These are phyloP conservation scores for Caloenas nicobarica DNA, from an alignment of 2,113 vertebrate genomes.

Conservation along the genomic window DNA sequence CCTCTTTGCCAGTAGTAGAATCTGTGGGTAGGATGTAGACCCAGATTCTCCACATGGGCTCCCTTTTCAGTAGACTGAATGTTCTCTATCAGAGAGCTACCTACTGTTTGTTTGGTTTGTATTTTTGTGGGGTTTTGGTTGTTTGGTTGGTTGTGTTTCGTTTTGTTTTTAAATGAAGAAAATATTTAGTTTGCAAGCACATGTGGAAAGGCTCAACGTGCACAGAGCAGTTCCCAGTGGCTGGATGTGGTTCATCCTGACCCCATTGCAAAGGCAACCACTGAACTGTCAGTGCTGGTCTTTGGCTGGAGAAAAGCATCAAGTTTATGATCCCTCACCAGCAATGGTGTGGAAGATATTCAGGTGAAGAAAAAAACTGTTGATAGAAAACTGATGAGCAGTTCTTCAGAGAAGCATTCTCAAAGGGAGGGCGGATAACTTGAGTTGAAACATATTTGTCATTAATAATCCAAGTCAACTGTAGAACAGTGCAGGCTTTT, in stretches of 20 bases:
- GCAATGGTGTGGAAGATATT: neutral
- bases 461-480: neutral
- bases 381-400: neutral
- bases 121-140: too few relatives aligned
- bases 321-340: neutral
- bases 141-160: too few relatives aligned
- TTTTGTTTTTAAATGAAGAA: neutral
- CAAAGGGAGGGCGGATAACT: neutral
- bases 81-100: neutral
- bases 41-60: neutral
- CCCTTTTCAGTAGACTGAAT: neutral
- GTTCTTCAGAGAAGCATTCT: neutral
- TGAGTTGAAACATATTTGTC: neutral
- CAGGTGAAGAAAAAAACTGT: neutral
- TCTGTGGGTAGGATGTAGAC: neutral
- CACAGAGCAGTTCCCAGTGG: neutral
- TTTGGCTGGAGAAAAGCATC: neutral
- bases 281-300: neutral
- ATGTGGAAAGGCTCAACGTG: neutral
- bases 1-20: neutral
- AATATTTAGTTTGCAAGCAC: neutral
- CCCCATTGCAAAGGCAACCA: neutral
- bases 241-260: neutral
- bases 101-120: neutral
- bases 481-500: neutral